Percentiles rank a stretch among this genome's conserved stretches.
Conservation (phyloP, 2,888 invertebrate genomes). For the Cryptus viduatorius region DNA sequence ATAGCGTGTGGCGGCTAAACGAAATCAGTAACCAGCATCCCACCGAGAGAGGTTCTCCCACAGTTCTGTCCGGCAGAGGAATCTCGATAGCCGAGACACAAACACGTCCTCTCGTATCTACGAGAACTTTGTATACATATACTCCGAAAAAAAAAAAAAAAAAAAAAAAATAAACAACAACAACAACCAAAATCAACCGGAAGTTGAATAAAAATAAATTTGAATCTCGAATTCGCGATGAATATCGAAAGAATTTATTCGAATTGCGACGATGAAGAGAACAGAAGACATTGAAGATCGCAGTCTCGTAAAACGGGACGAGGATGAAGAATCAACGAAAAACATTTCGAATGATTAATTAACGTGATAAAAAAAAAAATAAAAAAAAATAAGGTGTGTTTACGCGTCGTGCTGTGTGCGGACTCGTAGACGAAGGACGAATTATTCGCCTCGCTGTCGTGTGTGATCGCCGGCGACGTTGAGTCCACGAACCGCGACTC, state of each 20-base stretch:
- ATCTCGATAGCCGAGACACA: slow-evolving; percentile 20
- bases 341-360: slow-evolving; percentile 3
- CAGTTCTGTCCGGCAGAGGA: slow-evolving; percentile 25
- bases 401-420: slow-evolving; percentile 1
- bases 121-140: not conserved
- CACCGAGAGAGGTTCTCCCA: not conserved
- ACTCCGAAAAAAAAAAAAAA: not conserved
- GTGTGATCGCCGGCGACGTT: slow-evolving; percentile 23
- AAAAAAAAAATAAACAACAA: not conserved
- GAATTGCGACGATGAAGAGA: not conserved
- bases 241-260: not conserved
- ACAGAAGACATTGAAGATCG: not conserved
- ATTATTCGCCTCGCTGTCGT: slow-evolving; percentile 22
- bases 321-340: slow-evolving; percentile 1
- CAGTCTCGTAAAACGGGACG: not conserved
- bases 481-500: slow-evolving; percentile 24
- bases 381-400: slow-evolving; percentile 1
- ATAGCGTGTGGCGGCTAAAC: slow-evolving; percentile 10
- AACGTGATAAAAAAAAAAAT: not conserved
- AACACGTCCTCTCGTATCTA: not conserved
- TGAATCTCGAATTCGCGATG: not conserved
- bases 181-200: not conserved
- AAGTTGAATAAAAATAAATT: slow-evolving; percentile 12
- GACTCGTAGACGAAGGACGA: slow-evolving; percentile 4
- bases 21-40: slow-evolving; percentile 21